Evolutionary conservation across 2,888 invertebrate species (phyloP), one percentile per base, ranked within the genome.

Genomic region (Drosophila austrosaltans): DNA sequence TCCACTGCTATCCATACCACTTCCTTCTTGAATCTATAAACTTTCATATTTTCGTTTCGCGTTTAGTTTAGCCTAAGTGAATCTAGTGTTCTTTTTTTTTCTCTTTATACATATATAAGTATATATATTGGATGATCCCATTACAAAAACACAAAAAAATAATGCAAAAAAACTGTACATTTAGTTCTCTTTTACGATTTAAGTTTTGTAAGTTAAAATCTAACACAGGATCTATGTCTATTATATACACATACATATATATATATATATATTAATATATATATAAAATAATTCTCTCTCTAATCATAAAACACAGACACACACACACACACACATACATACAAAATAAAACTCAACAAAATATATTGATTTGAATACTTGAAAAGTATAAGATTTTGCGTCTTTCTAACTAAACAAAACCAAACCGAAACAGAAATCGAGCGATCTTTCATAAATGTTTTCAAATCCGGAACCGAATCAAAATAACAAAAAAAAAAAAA

Each of bases 31-130:
- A 63, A 63, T 28, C 56, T 48, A 32, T 42, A 8, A 32, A 22
- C 57, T 53, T 62, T 69, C 40, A 57, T 16, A 16, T 69, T 58
- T 56, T 73, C 72, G 73, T 67, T 72, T 79, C 72, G 70, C 73
- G 72, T 76, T 83, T 89, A 89, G 89, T 87, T 89, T 87, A 90
- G 87, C 72, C 72, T 85, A 89, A 89, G 87, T 81, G 76, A 89
- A 74, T 78, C 77, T 87, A 84, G 89, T 89, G 83, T 89, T 88
- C 12, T 48, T 48, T 48, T 48, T 20, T 48, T 20, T 8, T 20
- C 20, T 25, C 25, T 8, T 48, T 48, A 62, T 67, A 72, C 20
- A 60, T 60, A 16, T 65, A 20, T 53, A 60, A 32, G 32, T 72
- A 66, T 22, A 61, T 62, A 61, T 62, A 12, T 62, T 61, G 48